phyloP scores from a whole-genome alignment of 2,797 vertebrate genomes.

The Lycodopsis pacificus region DNA sequence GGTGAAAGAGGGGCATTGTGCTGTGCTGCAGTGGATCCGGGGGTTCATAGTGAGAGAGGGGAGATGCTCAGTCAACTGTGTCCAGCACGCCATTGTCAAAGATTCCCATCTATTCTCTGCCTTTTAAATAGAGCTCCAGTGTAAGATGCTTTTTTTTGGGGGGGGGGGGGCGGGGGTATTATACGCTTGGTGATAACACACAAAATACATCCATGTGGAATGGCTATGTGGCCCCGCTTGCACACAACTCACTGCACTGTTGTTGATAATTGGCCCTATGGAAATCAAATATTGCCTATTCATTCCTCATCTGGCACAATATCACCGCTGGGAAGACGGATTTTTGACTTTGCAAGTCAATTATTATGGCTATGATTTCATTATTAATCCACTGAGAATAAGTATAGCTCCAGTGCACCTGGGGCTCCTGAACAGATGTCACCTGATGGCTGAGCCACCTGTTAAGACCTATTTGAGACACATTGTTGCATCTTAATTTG shows the following conservation, averaged over 20 bases:
- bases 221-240: constrained; percentile 61
- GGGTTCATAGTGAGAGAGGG: constrained; percentile 84
- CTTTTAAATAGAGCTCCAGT: constrained; percentile 88
- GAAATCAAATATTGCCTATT: constrained; percentile 59
- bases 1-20: constrained; percentile 88
- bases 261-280: constrained; percentile 76
- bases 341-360: constrained; percentile 41
- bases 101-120: constrained; percentile 88
- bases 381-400: not conserved
- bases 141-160: constrained; percentile 75
- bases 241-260: constrained; percentile 42
- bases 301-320: constrained; percentile 10
- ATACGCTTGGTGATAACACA: constrained; percentile 69
- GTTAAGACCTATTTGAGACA: constrained; percentile 14
- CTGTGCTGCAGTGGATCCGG: constrained; percentile 83
- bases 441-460: constrained; percentile 46
- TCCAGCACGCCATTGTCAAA: constrained; percentile 88
- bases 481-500: constrained; percentile 12
- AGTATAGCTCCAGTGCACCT: not conserved
- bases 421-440: not conserved
- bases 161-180: constrained; percentile 39
- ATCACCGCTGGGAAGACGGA: not conserved
- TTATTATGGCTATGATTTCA: not conserved
- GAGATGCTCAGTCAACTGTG: constrained; percentile 90
- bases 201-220: constrained; percentile 72